Evolutionary conservation across 1,140 invertebrate species (phyloP).

Genomic region (Steinernema khuongi): DNA sequence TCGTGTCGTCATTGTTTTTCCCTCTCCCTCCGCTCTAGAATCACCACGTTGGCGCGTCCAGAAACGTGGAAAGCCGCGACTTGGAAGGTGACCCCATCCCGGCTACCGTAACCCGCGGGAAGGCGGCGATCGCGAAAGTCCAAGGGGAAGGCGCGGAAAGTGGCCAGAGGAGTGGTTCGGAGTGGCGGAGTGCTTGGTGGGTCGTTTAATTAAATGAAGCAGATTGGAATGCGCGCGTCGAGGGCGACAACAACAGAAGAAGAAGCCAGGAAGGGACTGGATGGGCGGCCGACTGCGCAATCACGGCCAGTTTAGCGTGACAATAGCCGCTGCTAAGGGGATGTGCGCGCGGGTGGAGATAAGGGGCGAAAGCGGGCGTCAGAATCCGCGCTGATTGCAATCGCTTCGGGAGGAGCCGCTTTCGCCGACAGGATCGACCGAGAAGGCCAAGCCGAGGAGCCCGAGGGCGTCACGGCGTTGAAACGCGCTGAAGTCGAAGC

Average conservation of each 20-base stretch:
- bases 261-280: background rate
- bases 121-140: too few relatives aligned
- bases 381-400: background rate
- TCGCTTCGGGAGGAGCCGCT: background rate
- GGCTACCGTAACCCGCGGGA: too few relatives aligned
- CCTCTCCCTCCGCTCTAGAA: too few relatives aligned
- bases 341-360: background rate
- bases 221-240: slow-evolving; percentile 7
- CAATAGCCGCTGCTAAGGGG: background rate
- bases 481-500: too few relatives aligned
- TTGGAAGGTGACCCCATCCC: too few relatives aligned
- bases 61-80: too few relatives aligned
- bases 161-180: background rate
- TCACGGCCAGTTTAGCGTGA: slow-evolving; percentile 9
- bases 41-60: too few relatives aligned
- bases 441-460: too few relatives aligned
- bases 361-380: slow-evolving; percentile 4
- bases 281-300: slow-evolving; percentile 4
- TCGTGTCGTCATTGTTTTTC: too few relatives aligned
- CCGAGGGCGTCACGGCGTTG: too few relatives aligned
- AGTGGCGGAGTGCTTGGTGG: background rate
- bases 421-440: too few relatives aligned
- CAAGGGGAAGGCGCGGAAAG: background rate
- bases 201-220: slow-evolving; percentile 11
- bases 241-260: slow-evolving; percentile 13